Conservation (phyloP, 2,797 vertebrate genomes). For the Enteromius trimaculatus region DNA sequence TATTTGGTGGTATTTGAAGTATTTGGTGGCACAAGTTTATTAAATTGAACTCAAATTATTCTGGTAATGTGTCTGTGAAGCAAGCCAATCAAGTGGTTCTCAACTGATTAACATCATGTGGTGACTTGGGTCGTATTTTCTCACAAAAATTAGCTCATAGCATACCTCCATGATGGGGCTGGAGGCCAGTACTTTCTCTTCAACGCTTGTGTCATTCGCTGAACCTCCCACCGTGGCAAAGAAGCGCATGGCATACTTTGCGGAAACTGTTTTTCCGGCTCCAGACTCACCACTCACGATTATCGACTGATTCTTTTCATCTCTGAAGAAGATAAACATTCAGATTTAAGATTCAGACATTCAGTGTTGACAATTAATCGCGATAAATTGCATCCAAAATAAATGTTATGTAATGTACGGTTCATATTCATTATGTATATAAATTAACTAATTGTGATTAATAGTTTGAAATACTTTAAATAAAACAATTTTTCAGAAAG, state of each 20-base stretch:
- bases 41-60: background rate
- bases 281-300: slow-evolving; percentile 95
- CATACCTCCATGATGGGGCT: slow-evolving; percentile 96
- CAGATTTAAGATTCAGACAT: too few relatives aligned
- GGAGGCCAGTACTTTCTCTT: slow-evolving; percentile 93
- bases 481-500: too few relatives aligned
- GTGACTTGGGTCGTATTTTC: background rate
- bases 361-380: too few relatives aligned
- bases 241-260: slow-evolving; percentile 95
- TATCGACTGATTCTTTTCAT: slow-evolving; percentile 97
- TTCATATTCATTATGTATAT: too few relatives aligned
- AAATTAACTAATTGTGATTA: too few relatives aligned
- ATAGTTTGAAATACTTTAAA: too few relatives aligned
- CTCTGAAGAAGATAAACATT: slow-evolving; percentile 71
- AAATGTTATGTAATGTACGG: too few relatives aligned
- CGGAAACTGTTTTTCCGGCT: slow-evolving; percentile 95
- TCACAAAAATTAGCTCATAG: background rate
- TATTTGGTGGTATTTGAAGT: background rate
- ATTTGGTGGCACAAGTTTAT: slow-evolving; percentile 3
- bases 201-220: slow-evolving; percentile 85
- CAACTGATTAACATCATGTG: background rate
- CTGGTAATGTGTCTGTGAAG: background rate
- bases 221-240: slow-evolving; percentile 91
- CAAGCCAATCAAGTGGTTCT: background rate
- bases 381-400: too few relatives aligned